Conservation (phyloP, 2,888 invertebrate species). For the Acrobasis consociella region DNA sequence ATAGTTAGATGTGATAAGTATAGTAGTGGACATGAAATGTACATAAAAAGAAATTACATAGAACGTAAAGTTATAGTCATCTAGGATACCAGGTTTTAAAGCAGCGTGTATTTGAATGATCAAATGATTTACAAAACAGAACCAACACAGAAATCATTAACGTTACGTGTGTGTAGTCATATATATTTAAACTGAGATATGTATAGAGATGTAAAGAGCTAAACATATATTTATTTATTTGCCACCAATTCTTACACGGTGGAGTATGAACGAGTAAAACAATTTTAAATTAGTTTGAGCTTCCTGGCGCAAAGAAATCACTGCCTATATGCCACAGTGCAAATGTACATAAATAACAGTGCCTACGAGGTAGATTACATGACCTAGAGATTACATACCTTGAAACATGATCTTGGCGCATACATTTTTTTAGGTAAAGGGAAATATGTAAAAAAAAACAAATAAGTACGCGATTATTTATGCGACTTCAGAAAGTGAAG, state of each 20-base stretch:
- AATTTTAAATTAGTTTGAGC: constrained; percentile 1
- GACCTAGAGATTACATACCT: constrained; percentile 10
- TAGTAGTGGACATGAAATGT: constrained; percentile 31
- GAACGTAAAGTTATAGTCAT: constrained; percentile 8
- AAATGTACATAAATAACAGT: constrained; percentile 14
- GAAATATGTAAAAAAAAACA: background rate
- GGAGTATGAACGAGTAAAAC: background rate
- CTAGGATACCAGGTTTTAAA: constrained; percentile 1
- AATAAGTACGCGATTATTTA: no score
- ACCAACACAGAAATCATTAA: constrained; percentile 7
- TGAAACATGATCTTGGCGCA: background rate
- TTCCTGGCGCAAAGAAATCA: constrained; percentile 12
- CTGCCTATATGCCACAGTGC: constrained; percentile 18
- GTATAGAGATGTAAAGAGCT: background rate
- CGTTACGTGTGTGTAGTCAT: constrained; percentile 10
- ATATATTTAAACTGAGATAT: constrained; percentile 2
- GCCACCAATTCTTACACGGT: background rate
- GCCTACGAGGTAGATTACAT: constrained; percentile 17
- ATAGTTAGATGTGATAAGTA: constrained; percentile 36
- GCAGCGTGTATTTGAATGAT: constrained; percentile 8
- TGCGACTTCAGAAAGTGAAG: no score
- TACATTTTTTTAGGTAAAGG: background rate
- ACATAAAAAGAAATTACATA: constrained; percentile 33
- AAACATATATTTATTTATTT: background rate
- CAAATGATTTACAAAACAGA: constrained; percentile 7